phyloP scores from a whole-genome alignment of 2,113 vertebrate genomes.

The Girardinichthys multiradiatus region DNA sequence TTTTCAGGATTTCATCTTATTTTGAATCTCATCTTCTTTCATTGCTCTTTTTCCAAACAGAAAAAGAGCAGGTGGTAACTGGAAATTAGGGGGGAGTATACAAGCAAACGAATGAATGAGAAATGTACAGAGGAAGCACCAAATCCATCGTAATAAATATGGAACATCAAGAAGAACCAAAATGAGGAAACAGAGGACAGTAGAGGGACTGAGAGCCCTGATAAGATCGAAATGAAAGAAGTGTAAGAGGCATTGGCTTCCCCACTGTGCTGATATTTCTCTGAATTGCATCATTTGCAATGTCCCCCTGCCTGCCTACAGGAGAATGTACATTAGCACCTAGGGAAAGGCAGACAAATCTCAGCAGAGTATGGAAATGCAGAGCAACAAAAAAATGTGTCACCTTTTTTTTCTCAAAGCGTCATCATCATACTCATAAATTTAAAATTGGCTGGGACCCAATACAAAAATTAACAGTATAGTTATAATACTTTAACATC shows the following conservation, averaged over 20 bases:
- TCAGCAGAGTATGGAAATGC: conserved; percentile 12
- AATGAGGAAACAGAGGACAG: background rate
- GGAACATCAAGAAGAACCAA: background rate
- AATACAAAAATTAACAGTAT: too few relatives aligned
- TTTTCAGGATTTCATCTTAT: conserved; percentile 57
- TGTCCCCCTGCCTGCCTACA: conserved; percentile 24
- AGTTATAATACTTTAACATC: background rate
- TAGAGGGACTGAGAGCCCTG: background rate
- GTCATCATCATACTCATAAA: background rate
- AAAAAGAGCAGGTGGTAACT: background rate
- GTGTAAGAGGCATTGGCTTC: conserved; percentile 28
- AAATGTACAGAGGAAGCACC: background rate
- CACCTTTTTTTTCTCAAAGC: background rate
- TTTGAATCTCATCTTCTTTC: conserved; percentile 63
- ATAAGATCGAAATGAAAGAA: conserved; percentile 42
- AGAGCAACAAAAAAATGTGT: background rate
- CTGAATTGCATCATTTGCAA: conserved; percentile 66
- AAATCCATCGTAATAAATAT: background rate
- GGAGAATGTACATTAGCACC: conserved; percentile 35
- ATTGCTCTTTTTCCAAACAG: conserved; percentile 45
- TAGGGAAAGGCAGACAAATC: conserved; percentile 40
- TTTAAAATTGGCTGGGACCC: too few relatives aligned
- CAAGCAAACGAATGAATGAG: conserved; percentile 14
- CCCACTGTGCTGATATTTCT: conserved; percentile 67
- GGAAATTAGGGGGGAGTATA: background rate